Evolutionary conservation across 2,113 vertebrate species (phyloP), one percentile per base, ranked within the genome.

Genomic region (Zosterops lateralis): DNA sequence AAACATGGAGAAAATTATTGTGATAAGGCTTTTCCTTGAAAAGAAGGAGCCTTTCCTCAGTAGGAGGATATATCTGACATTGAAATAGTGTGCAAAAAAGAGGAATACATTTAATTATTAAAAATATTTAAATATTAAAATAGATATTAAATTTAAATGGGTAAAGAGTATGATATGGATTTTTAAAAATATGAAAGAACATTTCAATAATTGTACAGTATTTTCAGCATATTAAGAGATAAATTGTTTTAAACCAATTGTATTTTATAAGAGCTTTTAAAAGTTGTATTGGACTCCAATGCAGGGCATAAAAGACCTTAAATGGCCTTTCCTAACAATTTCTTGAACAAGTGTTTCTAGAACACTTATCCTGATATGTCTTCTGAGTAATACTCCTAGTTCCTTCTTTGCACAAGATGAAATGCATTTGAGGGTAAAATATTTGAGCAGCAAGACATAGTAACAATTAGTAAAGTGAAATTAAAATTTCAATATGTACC

Each of bases 61-160:
- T 26, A 87, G 38, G 18, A 84, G 44, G 73, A 80, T 83, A 85
- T 90, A 94, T 93, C 40, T 93, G 68, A 86, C 32, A 61, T 56
- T 84, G 34, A 90, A 84, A 56, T 45, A 61, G 3, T 48, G 7
- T 50, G 24, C 29, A 83, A 87, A 78, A 62, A 45, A 8, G 16
- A 4, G 7, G 53, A 83, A 81, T 50, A 61, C 3, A 38, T 75
- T 61, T 34, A 89, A 68, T 86, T 91, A 84, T 87, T 70, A 2
- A 76, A 74, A 77, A 60, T 60, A 82, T 34, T 79, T 51, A 64
- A 89, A 83, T 64, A 84, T 91, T 89, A 54, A 89, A 40, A 57
- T 53, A 83, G 3, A 31, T 61, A 84, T 95, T 74, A 89, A 93
- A 92, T 96, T 84, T 83, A 92, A 92, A 91, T 57, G 9, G 12